A percentile compares a stretch with the other conserved stretches of the same genome.
These are phyloP conservation scores for Mastomys coucha DNA, from an alignment of 2,113 vertebrate genomes.

Conservation along the genomic window DNA sequence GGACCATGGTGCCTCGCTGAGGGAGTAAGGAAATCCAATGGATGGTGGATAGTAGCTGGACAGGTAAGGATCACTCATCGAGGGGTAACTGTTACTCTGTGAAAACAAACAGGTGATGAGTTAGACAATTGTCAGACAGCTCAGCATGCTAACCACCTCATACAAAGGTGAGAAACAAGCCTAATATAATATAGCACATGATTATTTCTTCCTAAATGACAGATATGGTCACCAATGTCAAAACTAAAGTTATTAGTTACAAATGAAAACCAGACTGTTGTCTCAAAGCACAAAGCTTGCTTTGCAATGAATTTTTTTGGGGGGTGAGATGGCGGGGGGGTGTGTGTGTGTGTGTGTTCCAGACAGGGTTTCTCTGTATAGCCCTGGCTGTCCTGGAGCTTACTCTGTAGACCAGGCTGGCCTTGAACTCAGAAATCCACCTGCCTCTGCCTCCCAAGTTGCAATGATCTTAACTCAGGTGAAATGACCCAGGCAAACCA, in stretches of 20 bases:
- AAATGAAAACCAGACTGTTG: background rate
- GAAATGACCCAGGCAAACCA: background rate
- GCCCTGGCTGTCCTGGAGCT: too few species aligned
- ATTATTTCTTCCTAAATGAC: background rate
- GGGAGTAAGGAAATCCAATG: constrained; percentile 96
- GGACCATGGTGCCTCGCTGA: constrained; percentile 97
- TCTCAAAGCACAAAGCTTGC: background rate
- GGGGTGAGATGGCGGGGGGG: too few species aligned
- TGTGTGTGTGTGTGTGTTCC: too few species aligned
- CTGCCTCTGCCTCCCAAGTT: too few species aligned
- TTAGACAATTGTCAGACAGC: background rate
- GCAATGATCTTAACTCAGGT: background rate
- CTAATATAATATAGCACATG: background rate
- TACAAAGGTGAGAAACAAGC: background rate
- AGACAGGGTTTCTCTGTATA: too few species aligned
- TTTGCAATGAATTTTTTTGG: background rate
- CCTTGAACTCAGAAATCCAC: too few species aligned
- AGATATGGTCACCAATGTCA: background rate
- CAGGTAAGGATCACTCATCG: constrained; percentile 97
- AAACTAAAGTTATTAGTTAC: background rate
- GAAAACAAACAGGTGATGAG: constrained; percentile 65
- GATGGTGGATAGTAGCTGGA: constrained; percentile 98
- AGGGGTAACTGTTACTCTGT: constrained; percentile 97
- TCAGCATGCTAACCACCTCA: background rate
- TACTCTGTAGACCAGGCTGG: too few species aligned